Evolutionary conservation across 2,888 invertebrate genomes (phyloP), one percentile per base, ranked within the genome.

Genomic region (Brachycybe producta): DNA sequence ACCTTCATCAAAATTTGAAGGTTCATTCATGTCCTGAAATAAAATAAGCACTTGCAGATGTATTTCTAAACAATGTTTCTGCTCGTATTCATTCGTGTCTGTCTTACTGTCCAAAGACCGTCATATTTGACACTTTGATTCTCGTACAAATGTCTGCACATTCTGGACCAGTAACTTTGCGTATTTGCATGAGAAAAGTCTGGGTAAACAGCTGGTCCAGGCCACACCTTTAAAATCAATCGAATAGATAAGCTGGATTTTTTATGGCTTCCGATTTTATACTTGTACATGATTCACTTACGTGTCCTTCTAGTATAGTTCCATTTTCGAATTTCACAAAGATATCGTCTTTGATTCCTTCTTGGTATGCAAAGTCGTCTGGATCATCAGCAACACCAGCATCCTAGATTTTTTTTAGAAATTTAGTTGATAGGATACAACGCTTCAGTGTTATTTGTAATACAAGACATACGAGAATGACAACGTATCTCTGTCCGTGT

Each of bases 11-110:
- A 67, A 67, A 54, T 64, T 68, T 3, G 68, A 64, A 4, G 68
- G 68, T 52, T 69, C 68, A 55, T 69, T 70, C 68, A 69, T 69
- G 52, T 69, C 69, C 60, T 60, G 15, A 4, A 52, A 52, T 32
- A 7, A 27, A 17, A 40, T 28, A 3, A 5, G 24, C 17, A 11
- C 13, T 17, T 28, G 5, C 5, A 30, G 17, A 26, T 39, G 5
- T 28, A 5, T n/a, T 5, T 1, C 2, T 30, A 4, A 35, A n/a
- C n/a, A n/a, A n/a, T n/a, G n/a, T n/a, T n/a, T n/a, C n/a, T n/a
- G n/a, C n/a, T n/a, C n/a, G n/a, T n/a, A n/a, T n/a, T n/a, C 11
- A 41, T n/a, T 15, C 21, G 13, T 48, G 41, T 2, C 19, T n/a
- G n/a, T n/a, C 60, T 57, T 51, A 64, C 64, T 26, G 58, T 62